Evolutionary conservation across 2,888 invertebrate species (phyloP).

Genomic region (Drosophila cracens): DNA sequence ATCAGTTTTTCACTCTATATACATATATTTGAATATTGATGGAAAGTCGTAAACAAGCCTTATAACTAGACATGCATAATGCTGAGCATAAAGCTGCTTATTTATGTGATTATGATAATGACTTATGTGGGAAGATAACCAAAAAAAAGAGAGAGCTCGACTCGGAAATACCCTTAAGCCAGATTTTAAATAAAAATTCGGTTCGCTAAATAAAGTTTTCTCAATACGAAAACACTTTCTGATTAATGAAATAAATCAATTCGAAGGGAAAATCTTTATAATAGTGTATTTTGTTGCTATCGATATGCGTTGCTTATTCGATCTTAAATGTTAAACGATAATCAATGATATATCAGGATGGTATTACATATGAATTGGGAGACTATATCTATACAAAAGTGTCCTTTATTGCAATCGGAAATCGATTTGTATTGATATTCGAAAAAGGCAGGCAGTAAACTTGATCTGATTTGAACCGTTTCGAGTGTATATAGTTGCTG

Average conservation of each 20-base stretch:
- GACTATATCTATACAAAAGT: not conserved
- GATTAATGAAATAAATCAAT: not conserved
- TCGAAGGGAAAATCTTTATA: not conserved
- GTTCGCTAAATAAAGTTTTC: not conserved
- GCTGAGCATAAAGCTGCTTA: not conserved
- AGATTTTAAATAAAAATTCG: not conserved
- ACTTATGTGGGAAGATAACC: not conserved
- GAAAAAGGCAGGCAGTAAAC: too few species aligned
- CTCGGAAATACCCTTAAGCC: not conserved
- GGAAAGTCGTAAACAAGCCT: constrained; percentile 10
- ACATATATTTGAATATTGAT: not conserved
- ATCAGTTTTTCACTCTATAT: not conserved
- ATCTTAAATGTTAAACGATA: not conserved
- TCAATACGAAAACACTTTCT: too few species aligned
- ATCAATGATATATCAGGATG: not conserved
- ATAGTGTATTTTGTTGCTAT: not conserved
- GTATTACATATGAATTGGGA: not conserved
- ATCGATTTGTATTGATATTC: not conserved
- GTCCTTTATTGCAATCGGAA: not conserved
- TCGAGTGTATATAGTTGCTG: not conserved
- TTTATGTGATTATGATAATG: constrained; percentile 14
- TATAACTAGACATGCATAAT: not conserved
- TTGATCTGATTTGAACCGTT: too few species aligned
- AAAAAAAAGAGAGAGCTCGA: not conserved
- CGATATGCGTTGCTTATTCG: not conserved